Base-by-base conservation (phyloP, 2,113 vertebrate genomes). In the Puffinus mauretanicus region DNA sequence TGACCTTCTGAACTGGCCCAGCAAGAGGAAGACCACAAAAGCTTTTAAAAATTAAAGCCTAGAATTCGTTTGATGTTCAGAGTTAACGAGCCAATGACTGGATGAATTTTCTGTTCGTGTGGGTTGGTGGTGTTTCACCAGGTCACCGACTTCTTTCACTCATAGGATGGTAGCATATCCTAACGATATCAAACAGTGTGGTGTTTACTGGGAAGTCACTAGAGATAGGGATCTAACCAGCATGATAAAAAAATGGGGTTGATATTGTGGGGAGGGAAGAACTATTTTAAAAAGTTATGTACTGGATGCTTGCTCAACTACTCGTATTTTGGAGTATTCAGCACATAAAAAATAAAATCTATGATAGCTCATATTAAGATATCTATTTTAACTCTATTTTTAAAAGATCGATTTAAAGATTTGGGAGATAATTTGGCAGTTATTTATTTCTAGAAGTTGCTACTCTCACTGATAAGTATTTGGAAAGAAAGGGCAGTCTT, bases 311-410 rank as follows among this genome's bases (percentile, higher is more conserved):
- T 96, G 84, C 85, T 96, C 94, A 88, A 0, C 84, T 95, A 26
- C 84, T 97, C 6, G 9, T 58, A 36, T 95, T 94, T 85, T 88
- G 54, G 93, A 96, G 96, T 95, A 86, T 96, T 97, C 94, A 94
- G 95, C 97, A 96, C 96, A 96, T 96, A 93, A 82, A 86, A 86
- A 83, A 78, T 61, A 64, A 89, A 94, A 75, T 95, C 91, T 96
- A 95, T 97, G 91, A 95, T 94, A 95, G 91, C 83, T 92, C 94
- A 95, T 96, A 97, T 95, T 96, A 96, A 97, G 89, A 97, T 95
- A 95, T 94, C 93, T 97, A 95, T 97, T 97, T 95, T 97, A 97
- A 96, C 91, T 96, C 94, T 97, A 95, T 96, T 96, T 94, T 96
- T 94, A 87, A 95, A 95, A 95, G 75, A 91, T 94, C 27, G 0